These are phyloP conservation scores for Ochotona curzoniae DNA, from an alignment of 2,113 vertebrate species.

Conservation along the genomic window DNA sequence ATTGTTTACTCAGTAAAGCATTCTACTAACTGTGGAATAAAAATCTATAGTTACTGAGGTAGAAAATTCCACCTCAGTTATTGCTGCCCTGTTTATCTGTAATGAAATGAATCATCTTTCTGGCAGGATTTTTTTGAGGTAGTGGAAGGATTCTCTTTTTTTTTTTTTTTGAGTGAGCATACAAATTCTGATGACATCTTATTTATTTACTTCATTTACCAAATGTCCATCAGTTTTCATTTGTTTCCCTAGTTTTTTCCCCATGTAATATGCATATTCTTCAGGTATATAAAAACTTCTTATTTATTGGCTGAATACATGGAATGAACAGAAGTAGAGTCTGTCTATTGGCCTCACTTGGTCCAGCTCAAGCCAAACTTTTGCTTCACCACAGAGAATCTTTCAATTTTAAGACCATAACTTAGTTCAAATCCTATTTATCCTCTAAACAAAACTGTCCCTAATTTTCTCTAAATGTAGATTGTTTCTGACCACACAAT, in stretches of 20 bases:
- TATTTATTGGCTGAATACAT: not conserved
- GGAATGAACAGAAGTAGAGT: not conserved
- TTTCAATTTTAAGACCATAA: slow-evolving; percentile 41
- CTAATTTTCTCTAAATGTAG: not conserved
- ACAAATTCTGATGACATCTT: not conserved
- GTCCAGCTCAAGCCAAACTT: not conserved
- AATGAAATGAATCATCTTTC: slow-evolving; percentile 20
- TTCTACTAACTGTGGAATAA: slow-evolving; percentile 18
- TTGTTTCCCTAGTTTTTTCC: not conserved
- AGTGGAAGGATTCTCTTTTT: not conserved
- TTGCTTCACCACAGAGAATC: not conserved
- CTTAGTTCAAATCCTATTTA: not conserved
- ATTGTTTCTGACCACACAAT: not conserved
- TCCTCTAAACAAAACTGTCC: not conserved
- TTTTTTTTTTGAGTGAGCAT: not conserved
- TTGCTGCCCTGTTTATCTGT: slow-evolving; percentile 51
- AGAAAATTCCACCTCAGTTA: not conserved
- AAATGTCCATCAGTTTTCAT: not conserved
- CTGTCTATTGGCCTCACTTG: not conserved
- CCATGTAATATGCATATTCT: not conserved
- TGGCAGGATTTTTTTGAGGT: not conserved
- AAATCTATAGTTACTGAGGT: not conserved
- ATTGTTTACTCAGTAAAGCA: slow-evolving; percentile 45
- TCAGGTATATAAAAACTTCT: not conserved
- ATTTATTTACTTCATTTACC: not conserved